Evolutionary conservation across 2,113 vertebrate species (phyloP), one percentile per base, ranked within the genome.

Genomic region (Regulus satrapa): DNA sequence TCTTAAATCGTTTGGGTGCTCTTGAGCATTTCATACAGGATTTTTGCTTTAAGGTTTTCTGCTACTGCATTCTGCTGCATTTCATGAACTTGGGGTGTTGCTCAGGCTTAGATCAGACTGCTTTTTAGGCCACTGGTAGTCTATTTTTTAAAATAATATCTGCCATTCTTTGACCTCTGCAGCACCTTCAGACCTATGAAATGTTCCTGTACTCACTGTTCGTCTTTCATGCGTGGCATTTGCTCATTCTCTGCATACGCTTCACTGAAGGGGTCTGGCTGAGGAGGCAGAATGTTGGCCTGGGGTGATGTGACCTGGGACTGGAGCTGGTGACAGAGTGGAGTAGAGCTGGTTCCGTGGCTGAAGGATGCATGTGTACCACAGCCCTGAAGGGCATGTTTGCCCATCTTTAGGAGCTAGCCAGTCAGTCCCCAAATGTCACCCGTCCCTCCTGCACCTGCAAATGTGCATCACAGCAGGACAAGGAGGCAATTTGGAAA

Each of bases 161-260:
- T 73, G 48, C 18, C 10, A 29, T 69, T 80, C 46, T 83, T 83
- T 83, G 58, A 75, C 71, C 36, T 87, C 46, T 2, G 4, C 54
- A 59, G 49, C 71, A 66, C 43, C 84, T 91, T 56, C 46, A 84
- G 91, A 89, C 43, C 55, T 55, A 49, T 54, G 59, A 80, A 86
- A 43, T 0, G 0, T 83, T 76, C 51, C 54, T 32, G n/a, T 38
- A 24, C 34, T 85, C 29, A 26, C 31, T 0, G 10, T 20, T 34
- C 0, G 0, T 28, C 55, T 84, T 93, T 81, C 46, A 40, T 54
- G 40, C 6, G 1, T 0, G 2, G 55, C 2, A 1, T 88, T 84
- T 48, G 31, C 59, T 88, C 36, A 4, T 74, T 94, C 48, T 67
- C 76, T 0, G 0, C 2, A 1, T 5, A 71, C 0, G 1, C 29